Base-by-base conservation (phyloP, 2,113 vertebrate species). In the Lagenorhynchus albirostris region DNA sequence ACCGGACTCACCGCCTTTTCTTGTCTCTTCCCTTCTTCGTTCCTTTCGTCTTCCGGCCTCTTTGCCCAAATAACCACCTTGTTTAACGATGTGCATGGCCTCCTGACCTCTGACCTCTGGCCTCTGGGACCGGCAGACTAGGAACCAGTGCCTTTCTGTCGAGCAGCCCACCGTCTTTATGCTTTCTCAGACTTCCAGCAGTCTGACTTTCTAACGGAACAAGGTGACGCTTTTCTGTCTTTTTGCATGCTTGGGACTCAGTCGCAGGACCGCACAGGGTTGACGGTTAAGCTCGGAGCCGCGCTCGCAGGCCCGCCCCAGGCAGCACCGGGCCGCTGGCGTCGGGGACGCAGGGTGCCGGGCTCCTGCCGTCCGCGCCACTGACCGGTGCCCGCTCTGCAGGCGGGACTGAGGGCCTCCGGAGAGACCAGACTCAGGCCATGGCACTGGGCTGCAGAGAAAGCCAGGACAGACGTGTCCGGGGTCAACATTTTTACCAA, bases 101-200 rank as follows among this genome's bases (percentile, higher is more conserved):
- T 98, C 98, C 98, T 98, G 97, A 82, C 81, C 60, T 62, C 62
- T 55, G 98, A 98, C 98, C 98, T 98, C 77, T 80, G 77, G 58
- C 77, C n/a, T 65, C 99, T 97, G 98, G 98, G 98, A 97, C 99
- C 96, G 97, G 97, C 98, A 99, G 99, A 99, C 98, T 98, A 99
- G 99, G 99, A 99, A 99, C 97, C 99, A 99, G 98, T 99, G 99
- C 99, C 99, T 99, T 99, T 99, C 99, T 99, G 99, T 99, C 87
- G 99, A 99, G 98, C 99, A 99, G 98, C 99, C 99, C 98, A 99
- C 99, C 99, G 99, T 99, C 99, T 99, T 99, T 99, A 99, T 99
- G 99, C 99, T 99, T 98, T 99, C 99, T 98, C 99, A 99, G 99
- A 99, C 99, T 99, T 99, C 99, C 99, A 99, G 99, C 99, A 99